phyloP scores from a whole-genome alignment of 2,888 invertebrate genomes.

The Agrochola lota region DNA sequence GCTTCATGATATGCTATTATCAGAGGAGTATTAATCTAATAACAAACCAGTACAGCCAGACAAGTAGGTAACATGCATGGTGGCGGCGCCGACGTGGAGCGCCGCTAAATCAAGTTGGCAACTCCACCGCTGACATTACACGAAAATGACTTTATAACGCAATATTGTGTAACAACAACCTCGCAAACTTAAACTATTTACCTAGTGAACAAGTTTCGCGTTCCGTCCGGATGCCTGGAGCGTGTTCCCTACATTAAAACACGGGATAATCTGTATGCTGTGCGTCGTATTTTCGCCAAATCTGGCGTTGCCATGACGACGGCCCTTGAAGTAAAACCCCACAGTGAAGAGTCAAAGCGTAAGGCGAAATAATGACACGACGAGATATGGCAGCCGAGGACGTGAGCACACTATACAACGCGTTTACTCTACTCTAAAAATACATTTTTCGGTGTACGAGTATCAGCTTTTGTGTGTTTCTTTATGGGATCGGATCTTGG shows the following conservation, averaged over 20 bases:
- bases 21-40: constrained; percentile 38
- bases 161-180: constrained; percentile 77
- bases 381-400: constrained; percentile 80
- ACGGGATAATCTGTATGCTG: constrained; percentile 80
- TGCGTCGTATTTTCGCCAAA: constrained; percentile 83
- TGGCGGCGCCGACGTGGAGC: constrained; percentile 54
- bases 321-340: constrained; percentile 79
- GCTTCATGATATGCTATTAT: constrained; percentile 4
- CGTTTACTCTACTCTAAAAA: constrained; percentile 40
- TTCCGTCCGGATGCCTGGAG: constrained; percentile 80
- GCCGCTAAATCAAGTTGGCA: constrained; percentile 75
- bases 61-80: constrained; percentile 29
- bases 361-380: constrained; percentile 85
- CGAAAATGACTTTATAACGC: constrained; percentile 81
- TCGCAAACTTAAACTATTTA: constrained; percentile 85
- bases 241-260: constrained; percentile 72
- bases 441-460: constrained; percentile 39
- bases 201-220: constrained; percentile 83
- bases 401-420: constrained; percentile 65
- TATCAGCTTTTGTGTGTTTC: constrained; percentile 62
- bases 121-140: constrained; percentile 76
- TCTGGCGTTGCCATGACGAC: constrained; percentile 83
- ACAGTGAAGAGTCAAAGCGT: constrained; percentile 78
- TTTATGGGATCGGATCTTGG: constrained; percentile 61
- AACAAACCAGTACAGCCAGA: constrained; percentile 1